Percentiles rank a stretch among this genome's conserved stretches.
phyloP scores from a whole-genome alignment of 2,888 invertebrate species.

The Nomada flava region DNA sequence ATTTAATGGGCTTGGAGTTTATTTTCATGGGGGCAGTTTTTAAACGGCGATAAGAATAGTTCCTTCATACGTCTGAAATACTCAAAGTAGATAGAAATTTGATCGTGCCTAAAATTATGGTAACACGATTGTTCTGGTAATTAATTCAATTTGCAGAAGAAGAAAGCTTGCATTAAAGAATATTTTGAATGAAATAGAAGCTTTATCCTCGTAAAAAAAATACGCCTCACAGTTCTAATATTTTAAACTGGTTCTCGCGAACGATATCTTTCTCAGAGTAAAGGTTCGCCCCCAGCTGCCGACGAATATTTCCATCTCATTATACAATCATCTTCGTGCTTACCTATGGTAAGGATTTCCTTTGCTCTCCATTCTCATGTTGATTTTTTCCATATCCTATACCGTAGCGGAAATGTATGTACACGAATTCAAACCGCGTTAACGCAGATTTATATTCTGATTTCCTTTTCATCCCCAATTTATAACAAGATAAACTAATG shows the following conservation, averaged over 20 bases:
- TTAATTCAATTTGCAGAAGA: neutral
- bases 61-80: too few species aligned
- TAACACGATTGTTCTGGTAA: too few species aligned
- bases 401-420: neutral
- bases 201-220: neutral
- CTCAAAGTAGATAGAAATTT: too few species aligned
- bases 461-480: neutral
- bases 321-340: conserved; percentile 23
- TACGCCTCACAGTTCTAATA: neutral
- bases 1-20: too few species aligned
- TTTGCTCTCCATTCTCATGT: conserved; percentile 14
- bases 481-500: neutral
- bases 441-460: neutral
- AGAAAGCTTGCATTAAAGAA: neutral
- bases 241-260: conserved; percentile 7
- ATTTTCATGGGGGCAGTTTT: too few species aligned
- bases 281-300: neutral
- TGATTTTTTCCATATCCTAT: conserved; percentile 2
- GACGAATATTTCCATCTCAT: conserved; percentile 9
- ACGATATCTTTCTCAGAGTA: neutral
- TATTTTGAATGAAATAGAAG: neutral
- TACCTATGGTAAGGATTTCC: conserved; percentile 4
- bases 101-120: too few species aligned
- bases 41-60: too few species aligned
- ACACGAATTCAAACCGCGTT: neutral